These are phyloP conservation scores for Martes flavigula DNA, from an alignment of 2,797 vertebrate genomes.

Conservation along the genomic window DNA sequence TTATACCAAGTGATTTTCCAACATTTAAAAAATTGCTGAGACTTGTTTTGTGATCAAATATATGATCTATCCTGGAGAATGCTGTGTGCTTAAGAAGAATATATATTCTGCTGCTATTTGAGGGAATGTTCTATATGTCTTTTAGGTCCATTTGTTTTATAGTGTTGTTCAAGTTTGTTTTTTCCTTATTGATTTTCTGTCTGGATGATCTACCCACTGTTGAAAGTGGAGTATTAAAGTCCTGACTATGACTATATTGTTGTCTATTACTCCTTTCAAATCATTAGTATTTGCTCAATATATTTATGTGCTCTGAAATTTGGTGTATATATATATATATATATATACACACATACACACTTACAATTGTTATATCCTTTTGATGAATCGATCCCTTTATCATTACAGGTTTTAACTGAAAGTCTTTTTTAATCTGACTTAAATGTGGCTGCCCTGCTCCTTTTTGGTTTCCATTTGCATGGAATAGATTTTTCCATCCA, in stretches of 20 bases:
- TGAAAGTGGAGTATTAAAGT: not conserved
- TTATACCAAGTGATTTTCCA: not conserved
- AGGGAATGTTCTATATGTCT: not conserved
- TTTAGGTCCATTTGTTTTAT: not conserved
- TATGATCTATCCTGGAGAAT: not conserved
- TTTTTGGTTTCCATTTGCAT: not conserved
- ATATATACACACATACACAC: not conserved
- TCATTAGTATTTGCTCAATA: not conserved
- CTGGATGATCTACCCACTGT: not conserved
- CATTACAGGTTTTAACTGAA: not conserved
- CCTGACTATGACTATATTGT: not conserved
- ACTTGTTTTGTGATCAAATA: not conserved
- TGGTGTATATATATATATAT: not conserved
- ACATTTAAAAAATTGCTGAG: not conserved
- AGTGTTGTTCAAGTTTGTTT: not conserved
- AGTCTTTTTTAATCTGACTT: not conserved
- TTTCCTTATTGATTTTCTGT: not conserved
- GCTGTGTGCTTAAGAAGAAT: not conserved
- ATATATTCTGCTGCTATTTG: not conserved
- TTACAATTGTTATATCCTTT: not conserved
- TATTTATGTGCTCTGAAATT: not conserved
- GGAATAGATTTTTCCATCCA: not conserved
- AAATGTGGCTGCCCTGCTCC: not conserved
- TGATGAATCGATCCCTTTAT: not conserved
- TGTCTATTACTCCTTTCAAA: not conserved